phyloP scores from a whole-genome alignment of 2,113 vertebrate genomes.

The Hippopotamus amphibius region DNA sequence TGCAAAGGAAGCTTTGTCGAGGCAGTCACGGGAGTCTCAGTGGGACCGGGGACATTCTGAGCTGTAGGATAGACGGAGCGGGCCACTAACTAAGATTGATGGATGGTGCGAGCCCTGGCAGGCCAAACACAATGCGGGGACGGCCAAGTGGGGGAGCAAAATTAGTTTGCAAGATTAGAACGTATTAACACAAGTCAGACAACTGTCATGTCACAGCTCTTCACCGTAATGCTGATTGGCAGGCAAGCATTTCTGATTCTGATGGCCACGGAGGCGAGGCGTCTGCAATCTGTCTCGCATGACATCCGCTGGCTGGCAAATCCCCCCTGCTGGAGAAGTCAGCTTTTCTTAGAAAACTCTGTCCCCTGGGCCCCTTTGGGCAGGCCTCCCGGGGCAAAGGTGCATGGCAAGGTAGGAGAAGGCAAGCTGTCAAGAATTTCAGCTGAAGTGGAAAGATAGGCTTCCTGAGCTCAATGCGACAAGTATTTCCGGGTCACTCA shows the following conservation, averaged over 20 bases:
- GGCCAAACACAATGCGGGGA: constrained; percentile 70
- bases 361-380: constrained; percentile 63
- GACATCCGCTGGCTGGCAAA: constrained; percentile 57
- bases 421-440: not conserved
- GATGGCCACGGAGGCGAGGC: constrained; percentile 63
- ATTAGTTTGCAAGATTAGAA: constrained; percentile 81
- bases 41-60: not conserved
- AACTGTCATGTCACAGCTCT: constrained; percentile 80
- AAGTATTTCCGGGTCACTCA: not conserved
- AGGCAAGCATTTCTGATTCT: constrained; percentile 78
- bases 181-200: constrained; percentile 81
- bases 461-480: not conserved
- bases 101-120: constrained; percentile 57
- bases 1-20: constrained; percentile 51
- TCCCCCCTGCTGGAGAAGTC: constrained; percentile 53
- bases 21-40: not conserved
- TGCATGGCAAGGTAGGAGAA: constrained; percentile 4
- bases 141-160: constrained; percentile 72
- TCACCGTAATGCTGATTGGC: constrained; percentile 80
- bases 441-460: not conserved
- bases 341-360: constrained; percentile 56
- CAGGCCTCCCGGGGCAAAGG: constrained; percentile 40
- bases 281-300: constrained; percentile 75
- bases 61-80: constrained; percentile 20
- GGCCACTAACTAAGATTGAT: constrained; percentile 79